These are phyloP conservation scores for Pseudopodoces humilis DNA, from an alignment of 2,113 vertebrate genomes.

Conservation along the genomic window DNA sequence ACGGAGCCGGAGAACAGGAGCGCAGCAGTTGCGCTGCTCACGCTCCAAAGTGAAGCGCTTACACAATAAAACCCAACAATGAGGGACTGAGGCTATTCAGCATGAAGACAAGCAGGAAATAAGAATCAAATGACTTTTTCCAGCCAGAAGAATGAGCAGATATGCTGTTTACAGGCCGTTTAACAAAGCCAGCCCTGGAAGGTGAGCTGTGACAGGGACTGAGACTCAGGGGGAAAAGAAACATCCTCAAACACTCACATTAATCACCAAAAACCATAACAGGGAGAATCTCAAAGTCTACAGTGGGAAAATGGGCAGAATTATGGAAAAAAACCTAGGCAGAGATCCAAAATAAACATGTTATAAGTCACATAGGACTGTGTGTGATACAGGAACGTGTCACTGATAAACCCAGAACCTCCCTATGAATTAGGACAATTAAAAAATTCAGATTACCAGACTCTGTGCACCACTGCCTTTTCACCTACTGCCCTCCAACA, in stretches of 20 bases:
- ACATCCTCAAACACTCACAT: background rate
- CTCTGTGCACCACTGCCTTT: background rate
- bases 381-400: accelerated
- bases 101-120: constrained; percentile 50
- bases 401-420: background rate
- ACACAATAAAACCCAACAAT: constrained; percentile 28
- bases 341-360: background rate
- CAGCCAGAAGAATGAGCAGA: constrained; percentile 1
- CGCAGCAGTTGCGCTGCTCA: background rate
- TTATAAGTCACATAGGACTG: background rate
- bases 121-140: constrained; percentile 31
- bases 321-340: background rate
- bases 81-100: constrained; percentile 10
- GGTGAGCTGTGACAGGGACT: background rate
- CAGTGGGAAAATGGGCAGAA: background rate
- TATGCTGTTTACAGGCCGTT: background rate
- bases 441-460: background rate
- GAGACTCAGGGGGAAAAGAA: background rate
- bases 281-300: background rate
- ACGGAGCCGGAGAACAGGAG: background rate
- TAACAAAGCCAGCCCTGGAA: background rate
- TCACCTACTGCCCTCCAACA: background rate
- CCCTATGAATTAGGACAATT: background rate
- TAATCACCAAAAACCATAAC: background rate
- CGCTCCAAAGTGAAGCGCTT: background rate